These are phyloP conservation scores for Teleopsis dalmanni DNA, from an alignment of 1,140 invertebrate species.

Conservation along the genomic window DNA sequence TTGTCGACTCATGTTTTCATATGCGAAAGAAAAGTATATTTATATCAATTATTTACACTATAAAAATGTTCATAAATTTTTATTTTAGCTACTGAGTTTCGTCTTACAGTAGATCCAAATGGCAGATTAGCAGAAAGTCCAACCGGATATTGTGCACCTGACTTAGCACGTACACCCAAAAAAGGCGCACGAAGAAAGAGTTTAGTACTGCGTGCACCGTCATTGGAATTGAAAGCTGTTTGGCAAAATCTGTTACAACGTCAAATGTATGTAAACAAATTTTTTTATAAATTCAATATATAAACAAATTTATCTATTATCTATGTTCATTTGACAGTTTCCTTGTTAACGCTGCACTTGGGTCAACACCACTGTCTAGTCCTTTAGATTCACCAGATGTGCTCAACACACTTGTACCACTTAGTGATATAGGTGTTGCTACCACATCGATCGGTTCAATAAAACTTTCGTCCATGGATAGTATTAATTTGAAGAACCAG, in stretches of 20 bases:
- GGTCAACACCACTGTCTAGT: slow-evolving; percentile 53
- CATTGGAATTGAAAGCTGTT: slow-evolving; percentile 73
- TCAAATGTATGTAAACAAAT: slow-evolving; percentile 63
- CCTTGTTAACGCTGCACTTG: slow-evolving; percentile 51
- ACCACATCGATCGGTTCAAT: slow-evolving; percentile 41
- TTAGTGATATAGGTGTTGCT: slow-evolving; percentile 39
- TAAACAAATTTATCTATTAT: background rate
- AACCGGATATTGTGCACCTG: slow-evolving; percentile 57
- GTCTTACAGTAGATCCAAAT: slow-evolving; percentile 55
- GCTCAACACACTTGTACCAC: slow-evolving; percentile 38
- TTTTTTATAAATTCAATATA: background rate
- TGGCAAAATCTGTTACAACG: slow-evolving; percentile 82
- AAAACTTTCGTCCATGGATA: slow-evolving; percentile 41
- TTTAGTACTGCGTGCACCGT: slow-evolving; percentile 67
- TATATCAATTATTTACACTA: background rate
- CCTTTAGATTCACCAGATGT: slow-evolving; percentile 54
- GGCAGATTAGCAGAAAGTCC: slow-evolving; percentile 56
- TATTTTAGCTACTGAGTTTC: slow-evolving; percentile 59
- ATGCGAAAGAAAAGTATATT: slow-evolving; percentile 69
- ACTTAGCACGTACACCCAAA: slow-evolving; percentile 50
- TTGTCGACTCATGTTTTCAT: slow-evolving; percentile 75
- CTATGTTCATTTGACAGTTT: slow-evolving; percentile 46
- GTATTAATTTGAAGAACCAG: slow-evolving; percentile 36
- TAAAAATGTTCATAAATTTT: background rate
- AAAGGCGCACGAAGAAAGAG: slow-evolving; percentile 58